Evolutionary conservation across 2,113 vertebrate genomes (phyloP).

Genomic region (Psittacus erithacus): DNA sequence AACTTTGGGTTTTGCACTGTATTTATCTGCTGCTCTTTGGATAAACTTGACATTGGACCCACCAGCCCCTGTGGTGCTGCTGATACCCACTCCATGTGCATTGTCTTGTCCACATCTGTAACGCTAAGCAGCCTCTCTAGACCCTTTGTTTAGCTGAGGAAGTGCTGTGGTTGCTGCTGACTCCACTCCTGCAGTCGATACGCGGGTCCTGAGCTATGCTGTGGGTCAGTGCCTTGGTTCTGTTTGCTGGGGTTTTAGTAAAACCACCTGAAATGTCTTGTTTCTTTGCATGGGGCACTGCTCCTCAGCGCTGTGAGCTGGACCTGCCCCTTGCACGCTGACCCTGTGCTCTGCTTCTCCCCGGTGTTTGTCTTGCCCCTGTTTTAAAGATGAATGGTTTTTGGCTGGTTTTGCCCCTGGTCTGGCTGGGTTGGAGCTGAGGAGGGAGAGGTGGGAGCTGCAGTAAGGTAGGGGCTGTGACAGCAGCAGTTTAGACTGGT

Average conservation of each 20-base stretch:
- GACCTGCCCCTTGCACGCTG: background rate
- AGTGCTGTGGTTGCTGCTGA: rapidly evolving
- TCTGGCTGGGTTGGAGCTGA: background rate
- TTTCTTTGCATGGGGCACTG: background rate
- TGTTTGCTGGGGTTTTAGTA: background rate
- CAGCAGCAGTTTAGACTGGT: background rate
- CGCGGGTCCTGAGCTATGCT: rapidly evolving
- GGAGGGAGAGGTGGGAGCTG: background rate
- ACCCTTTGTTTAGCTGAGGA: background rate
- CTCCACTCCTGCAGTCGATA: rapidly evolving
- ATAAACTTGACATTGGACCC: rapidly evolving
- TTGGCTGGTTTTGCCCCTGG: background rate
- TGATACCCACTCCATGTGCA: rapidly evolving
- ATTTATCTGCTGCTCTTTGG: background rate
- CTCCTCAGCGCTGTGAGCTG: background rate
- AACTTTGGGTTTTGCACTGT: background rate
- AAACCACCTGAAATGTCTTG: background rate
- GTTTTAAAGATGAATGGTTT: background rate
- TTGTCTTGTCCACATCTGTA: background rate
- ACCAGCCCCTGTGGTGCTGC: background rate
- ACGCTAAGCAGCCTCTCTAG: background rate
- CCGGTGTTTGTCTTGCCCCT: rapidly evolving
- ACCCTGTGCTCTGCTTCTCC: background rate
- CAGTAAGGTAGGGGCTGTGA: rapidly evolving
- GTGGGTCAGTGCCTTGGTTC: background rate